Base-by-base conservation (phyloP, 1,140 invertebrate species). In the Drosophila setifemur region DNA sequence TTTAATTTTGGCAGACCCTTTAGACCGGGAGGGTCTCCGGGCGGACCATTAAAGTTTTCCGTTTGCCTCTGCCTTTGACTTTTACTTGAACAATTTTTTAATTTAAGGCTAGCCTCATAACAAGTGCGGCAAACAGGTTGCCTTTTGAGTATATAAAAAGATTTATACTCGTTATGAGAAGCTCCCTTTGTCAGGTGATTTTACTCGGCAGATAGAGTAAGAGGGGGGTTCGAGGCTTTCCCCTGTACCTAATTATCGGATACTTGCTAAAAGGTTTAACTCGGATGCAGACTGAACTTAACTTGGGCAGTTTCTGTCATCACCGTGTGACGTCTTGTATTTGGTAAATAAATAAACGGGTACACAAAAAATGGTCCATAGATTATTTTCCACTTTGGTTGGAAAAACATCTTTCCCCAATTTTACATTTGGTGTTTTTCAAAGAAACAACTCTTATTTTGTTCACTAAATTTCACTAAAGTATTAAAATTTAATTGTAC, bases 111-210 rank as follows among this genome's bases (percentile, higher is more conserved):
- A 6, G 25, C 9, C 39, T 23, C 23, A 39, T 23, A 68, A 55
- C 42, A 69, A 68, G 48, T 54, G 12, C 19, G 29, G 9, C 47
- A 28, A 68, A 29, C 64, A 18, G 49, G 31, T 45, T 55, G 28
- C 18, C 12, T 14, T 14, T 69, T 47, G 26, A 40, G 28, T 39
- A 6, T 26, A n/a, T n/a, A n/a, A n/a, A 57, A 57, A 29, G 18
- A 26, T 7, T 18, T 29, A 11, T n/a, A 33, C 26, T 33, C 5
- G 12, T 33, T 42, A 70, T 70, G 29, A 70, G 26, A 12, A 66
- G 18, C 7, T 43, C 7, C 66, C 37, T 70, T 58, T 70, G 66
- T 70, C 67, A 58, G 66, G 26, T 70, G 66, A 57, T n/a, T 55
- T 12, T 18, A 16, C 11, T 28, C 8, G n/a, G n/a, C n/a, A n/a